Evolutionary conservation across 2,797 vertebrate species (phyloP).

Genomic region (Varecia variegata): DNA sequence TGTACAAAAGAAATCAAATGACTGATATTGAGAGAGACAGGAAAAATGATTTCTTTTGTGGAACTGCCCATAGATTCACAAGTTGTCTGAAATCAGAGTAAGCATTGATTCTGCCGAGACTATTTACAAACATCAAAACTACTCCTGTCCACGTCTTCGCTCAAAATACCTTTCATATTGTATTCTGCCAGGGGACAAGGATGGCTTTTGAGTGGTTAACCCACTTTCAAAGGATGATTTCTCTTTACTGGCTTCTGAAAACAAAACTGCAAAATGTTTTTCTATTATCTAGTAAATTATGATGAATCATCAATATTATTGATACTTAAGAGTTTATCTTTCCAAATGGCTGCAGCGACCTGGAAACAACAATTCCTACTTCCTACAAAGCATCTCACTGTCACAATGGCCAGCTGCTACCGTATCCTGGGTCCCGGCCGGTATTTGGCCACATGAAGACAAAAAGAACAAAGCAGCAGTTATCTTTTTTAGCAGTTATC

Average conservation of each 20-base stretch:
- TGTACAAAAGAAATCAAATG: background rate
- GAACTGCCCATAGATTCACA: background rate
- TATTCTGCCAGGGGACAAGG: background rate
- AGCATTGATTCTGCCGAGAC: background rate
- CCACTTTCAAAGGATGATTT: background rate
- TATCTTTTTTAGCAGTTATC: background rate
- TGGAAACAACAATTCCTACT: constrained; percentile 50
- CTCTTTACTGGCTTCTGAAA: constrained; percentile 73
- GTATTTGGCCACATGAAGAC: constrained; percentile 15
- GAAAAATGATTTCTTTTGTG: background rate
- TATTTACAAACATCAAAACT: constrained; percentile 44
- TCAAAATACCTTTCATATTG: constrained; percentile 22
- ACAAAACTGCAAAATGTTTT: constrained; percentile 75
- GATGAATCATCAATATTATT: constrained; percentile 77
- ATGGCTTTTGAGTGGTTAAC: constrained; percentile 71
- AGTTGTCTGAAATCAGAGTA: background rate
- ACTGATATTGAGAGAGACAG: background rate
- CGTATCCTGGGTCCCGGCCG: constrained; percentile 37
- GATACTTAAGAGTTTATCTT: constrained; percentile 76
- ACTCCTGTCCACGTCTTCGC: background rate
- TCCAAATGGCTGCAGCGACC: constrained; percentile 55
- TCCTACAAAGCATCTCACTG: constrained; percentile 56
- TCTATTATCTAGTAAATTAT: constrained; percentile 74
- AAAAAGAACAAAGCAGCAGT: background rate
- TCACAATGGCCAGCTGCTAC: background rate